These are phyloP conservation scores for Wiebesia pumilae DNA, from an alignment of 1,140 invertebrate species.

Conservation along the genomic window DNA sequence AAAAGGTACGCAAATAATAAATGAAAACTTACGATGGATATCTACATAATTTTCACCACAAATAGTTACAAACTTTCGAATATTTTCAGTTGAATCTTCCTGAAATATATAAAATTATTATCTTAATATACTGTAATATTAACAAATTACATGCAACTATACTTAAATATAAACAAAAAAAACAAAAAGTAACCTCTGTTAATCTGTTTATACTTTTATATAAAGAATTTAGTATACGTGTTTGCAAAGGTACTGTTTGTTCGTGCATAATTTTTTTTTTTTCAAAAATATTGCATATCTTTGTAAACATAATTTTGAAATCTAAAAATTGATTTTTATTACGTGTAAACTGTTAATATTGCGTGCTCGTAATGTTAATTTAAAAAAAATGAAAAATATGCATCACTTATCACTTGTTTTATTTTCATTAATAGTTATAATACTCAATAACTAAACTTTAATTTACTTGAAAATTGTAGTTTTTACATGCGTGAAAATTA, in stretches of 20 bases:
- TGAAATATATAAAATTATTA: slow-evolving; percentile 39
- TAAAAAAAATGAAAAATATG: slow-evolving; percentile 1
- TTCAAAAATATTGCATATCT: slow-evolving; percentile 29
- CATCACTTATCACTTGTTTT: slow-evolving; percentile 21
- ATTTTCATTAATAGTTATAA: neutral
- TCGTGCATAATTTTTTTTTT: neutral
- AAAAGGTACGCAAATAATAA: neutral
- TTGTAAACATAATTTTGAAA: slow-evolving; percentile 6
- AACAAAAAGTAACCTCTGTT: slow-evolving; percentile 43
- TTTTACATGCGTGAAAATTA: neutral
- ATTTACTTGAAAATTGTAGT: neutral
- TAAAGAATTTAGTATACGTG: slow-evolving; percentile 45
- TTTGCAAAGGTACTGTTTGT: slow-evolving; percentile 37
- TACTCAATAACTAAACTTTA: neutral
- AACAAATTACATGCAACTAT: neutral
- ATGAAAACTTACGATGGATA: slow-evolving; percentile 55
- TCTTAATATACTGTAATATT: neutral
- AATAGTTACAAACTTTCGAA: slow-evolving; percentile 39
- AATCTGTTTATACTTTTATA: slow-evolving; percentile 45
- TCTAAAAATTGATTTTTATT: neutral
- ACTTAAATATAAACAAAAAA: neutral
- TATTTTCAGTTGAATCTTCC: slow-evolving; percentile 49
- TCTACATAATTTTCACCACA: slow-evolving; percentile 53
- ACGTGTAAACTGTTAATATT: too few relatives aligned
- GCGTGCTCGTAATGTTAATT: neutral